phyloP scores from a whole-genome alignment of 2,888 invertebrate genomes.

The Lamellibrachia satsuma region DNA sequence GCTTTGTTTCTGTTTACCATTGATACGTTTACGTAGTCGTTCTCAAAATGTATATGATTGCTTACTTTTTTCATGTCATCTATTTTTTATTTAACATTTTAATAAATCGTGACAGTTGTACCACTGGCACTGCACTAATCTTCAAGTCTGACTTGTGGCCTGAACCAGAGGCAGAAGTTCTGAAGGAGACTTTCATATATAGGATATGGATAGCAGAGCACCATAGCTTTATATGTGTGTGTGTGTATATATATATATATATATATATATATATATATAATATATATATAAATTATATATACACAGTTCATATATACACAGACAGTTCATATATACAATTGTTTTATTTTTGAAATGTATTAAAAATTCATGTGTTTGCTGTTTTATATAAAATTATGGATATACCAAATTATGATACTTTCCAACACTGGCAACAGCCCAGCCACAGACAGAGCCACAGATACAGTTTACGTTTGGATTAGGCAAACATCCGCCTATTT shows the following conservation, averaged over 20 bases:
- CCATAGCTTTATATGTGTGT: not conserved
- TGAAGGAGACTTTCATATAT: not conserved
- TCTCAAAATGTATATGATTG: not conserved
- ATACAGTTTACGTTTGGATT: too few relatives aligned
- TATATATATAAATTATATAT: too few relatives aligned
- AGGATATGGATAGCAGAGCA: not conserved
- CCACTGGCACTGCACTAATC: not conserved
- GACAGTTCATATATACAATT: too few relatives aligned
- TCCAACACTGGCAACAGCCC: too few relatives aligned
- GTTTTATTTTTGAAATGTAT: not conserved
- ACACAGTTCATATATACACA: too few relatives aligned
- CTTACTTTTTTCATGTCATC: not conserved
- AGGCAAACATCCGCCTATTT: too few relatives aligned
- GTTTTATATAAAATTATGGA: not conserved
- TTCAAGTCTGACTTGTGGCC: not conserved
- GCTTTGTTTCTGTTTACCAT: not conserved
- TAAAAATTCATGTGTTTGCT: not conserved
- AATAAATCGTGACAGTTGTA: slow-evolving; percentile 13
- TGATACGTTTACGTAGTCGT: not conserved
- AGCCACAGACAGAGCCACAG: too few relatives aligned
- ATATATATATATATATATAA: too few relatives aligned
- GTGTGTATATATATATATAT: not conserved
- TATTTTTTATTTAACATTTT: not conserved
- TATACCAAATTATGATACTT: too few relatives aligned
- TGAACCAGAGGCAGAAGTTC: not conserved